Conservation (phyloP, 2,797 vertebrate species). For the Apodemus agrarius region DNA sequence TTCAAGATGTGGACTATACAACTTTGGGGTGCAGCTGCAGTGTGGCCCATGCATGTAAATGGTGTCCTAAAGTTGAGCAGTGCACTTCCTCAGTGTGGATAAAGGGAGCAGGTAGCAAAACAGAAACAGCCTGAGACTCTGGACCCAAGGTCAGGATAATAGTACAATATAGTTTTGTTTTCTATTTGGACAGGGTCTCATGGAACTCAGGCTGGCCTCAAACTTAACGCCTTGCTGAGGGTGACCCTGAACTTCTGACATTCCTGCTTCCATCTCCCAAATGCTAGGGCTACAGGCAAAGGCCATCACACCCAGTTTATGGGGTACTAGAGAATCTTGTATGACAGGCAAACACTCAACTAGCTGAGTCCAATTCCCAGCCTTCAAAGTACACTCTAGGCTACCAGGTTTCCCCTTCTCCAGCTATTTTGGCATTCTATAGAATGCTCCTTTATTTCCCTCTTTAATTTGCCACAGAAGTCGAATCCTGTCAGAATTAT, state of each 20-base stretch:
- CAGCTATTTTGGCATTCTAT: background rate
- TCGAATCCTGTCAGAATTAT: background rate
- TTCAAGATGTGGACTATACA: background rate
- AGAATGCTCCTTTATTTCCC: background rate
- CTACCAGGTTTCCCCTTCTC: background rate
- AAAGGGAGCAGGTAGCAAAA: background rate
- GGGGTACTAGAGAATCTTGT: background rate
- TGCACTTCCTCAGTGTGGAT: background rate
- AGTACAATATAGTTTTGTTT: background rate
- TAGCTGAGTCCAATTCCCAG: background rate
- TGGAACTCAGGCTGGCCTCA: background rate
- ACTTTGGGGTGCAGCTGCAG: background rate
- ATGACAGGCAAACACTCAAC: background rate
- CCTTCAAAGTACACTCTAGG: background rate
- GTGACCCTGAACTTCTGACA: background rate
- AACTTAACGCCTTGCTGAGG: background rate
- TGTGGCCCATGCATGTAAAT: background rate
- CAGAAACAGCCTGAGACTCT: background rate
- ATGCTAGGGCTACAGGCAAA: background rate
- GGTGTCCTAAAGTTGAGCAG: background rate
- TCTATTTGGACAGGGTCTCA: background rate
- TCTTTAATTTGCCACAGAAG: background rate
- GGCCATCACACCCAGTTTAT: background rate
- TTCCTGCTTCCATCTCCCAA: background rate
- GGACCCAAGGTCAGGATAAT: background rate